Conservation (phyloP, 1,140 invertebrate species). For the Drosophila triauraria region DNA sequence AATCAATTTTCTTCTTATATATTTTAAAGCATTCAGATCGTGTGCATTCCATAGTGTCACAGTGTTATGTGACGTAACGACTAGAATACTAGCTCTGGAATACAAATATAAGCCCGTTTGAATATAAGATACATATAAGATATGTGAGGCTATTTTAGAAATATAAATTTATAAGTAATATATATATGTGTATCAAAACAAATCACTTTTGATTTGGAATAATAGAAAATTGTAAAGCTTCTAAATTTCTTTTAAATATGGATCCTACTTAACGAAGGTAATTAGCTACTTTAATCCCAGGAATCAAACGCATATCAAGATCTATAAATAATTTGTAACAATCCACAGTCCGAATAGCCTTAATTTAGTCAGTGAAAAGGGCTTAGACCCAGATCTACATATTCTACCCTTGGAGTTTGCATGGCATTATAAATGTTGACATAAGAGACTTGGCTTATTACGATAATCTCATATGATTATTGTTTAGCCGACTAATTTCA, state of each 20-base stretch:
- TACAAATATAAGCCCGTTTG: neutral
- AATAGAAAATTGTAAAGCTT: no score
- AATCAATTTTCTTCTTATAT: neutral
- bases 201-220: no score
- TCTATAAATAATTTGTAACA: neutral
- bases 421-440: conserved; percentile 5
- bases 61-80: neutral
- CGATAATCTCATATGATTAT: conserved; percentile 2
- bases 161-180: no score
- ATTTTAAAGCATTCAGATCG: neutral
- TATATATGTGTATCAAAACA: no score
- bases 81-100: neutral
- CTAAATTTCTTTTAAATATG: no score
- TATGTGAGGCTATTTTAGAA: no score
- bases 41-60: neutral
- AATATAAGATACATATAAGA: no score
- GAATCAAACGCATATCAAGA: no score
- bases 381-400: neutral
- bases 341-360: neutral
- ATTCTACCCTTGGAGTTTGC: neutral
- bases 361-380: neutral
- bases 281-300: no score
- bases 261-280: no score
- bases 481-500: conserved; percentile 2
- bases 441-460: neutral